These are phyloP conservation scores for Ochotona curzoniae DNA, from an alignment of 2,113 vertebrate species.

Conservation along the genomic window DNA sequence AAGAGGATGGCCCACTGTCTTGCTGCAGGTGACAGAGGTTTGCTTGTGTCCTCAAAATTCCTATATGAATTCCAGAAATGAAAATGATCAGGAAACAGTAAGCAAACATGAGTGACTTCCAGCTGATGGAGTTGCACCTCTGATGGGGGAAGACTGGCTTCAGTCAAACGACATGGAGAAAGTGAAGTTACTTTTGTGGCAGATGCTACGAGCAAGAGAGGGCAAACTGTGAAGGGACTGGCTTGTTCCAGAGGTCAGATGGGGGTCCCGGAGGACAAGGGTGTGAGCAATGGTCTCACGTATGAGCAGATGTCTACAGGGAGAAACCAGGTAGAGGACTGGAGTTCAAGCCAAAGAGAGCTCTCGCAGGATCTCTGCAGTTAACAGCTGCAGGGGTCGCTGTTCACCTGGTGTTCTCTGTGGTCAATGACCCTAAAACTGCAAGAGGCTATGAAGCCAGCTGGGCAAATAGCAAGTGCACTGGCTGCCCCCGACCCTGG, in stretches of 20 bases:
- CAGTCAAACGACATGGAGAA: rapidly evolving
- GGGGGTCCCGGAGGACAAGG: neutral
- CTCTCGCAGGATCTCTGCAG: rapidly evolving
- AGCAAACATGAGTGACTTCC: no score
- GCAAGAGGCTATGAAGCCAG: rapidly evolving
- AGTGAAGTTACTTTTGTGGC: rapidly evolving
- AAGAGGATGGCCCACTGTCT: no score
- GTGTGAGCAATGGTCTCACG: neutral
- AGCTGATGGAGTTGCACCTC: rapidly evolving
- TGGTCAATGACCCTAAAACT: neutral
- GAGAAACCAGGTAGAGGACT: neutral
- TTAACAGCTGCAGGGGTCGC: rapidly evolving
- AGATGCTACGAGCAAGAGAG: neutral
- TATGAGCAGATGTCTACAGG: neutral
- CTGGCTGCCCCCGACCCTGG: rapidly evolving
- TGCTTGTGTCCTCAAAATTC: neutral
- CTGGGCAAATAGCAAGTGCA: rapidly evolving
- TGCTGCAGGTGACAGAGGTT: rapidly evolving
- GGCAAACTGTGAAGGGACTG: neutral
- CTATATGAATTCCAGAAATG: neutral
- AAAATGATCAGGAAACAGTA: neutral
- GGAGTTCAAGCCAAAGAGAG: neutral
- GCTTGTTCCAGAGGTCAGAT: rapidly evolving
- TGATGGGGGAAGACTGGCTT: neutral
- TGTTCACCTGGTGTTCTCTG: rapidly evolving